A percentile compares a stretch with the other conserved stretches of the same genome.
Conservation (phyloP, 2,113 vertebrate genomes). For the Heterochromis multidens region DNA sequence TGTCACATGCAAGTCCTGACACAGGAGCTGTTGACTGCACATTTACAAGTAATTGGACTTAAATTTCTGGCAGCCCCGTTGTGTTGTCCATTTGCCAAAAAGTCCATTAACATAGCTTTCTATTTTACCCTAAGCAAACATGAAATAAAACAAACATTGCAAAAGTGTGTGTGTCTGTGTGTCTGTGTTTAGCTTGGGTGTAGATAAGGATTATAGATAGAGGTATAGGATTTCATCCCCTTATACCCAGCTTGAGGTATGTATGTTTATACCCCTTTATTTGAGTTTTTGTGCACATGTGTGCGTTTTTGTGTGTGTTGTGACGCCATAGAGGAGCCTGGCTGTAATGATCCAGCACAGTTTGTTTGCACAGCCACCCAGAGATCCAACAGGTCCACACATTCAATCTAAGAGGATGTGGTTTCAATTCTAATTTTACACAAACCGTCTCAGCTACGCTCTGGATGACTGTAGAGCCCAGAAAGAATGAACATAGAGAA, state of each 20-base stretch:
- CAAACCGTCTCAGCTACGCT: slow-evolving; percentile 25
- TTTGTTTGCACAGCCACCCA: slow-evolving; percentile 62
- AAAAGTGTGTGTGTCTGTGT: background rate
- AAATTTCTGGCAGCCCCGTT: background rate
- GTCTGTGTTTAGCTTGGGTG: slow-evolving; percentile 1
- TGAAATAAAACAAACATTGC: slow-evolving; percentile 4
- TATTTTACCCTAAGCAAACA: background rate
- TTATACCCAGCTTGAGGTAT: background rate
- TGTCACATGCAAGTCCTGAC: background rate
- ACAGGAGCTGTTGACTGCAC: background rate
- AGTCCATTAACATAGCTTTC: background rate
- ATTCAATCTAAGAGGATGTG: slow-evolving; percentile 66
- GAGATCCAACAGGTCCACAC: slow-evolving; percentile 42
- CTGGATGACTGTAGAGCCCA: background rate
- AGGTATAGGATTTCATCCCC: slow-evolving; percentile 15
- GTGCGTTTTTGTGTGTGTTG: background rate
- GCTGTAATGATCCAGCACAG: slow-evolving; percentile 42
- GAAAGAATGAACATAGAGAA: slow-evolving; percentile 10
- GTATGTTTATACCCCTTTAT: background rate
- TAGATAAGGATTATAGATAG: slow-evolving; percentile 13
- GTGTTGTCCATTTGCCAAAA: slow-evolving; percentile 4
- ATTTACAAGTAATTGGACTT: background rate
- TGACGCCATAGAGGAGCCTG: background rate
- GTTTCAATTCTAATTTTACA: slow-evolving; percentile 62
- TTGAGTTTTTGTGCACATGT: background rate